These are phyloP conservation scores for Baccha elongata DNA, from an alignment of 2,888 invertebrate genomes.

Conservation along the genomic window DNA sequence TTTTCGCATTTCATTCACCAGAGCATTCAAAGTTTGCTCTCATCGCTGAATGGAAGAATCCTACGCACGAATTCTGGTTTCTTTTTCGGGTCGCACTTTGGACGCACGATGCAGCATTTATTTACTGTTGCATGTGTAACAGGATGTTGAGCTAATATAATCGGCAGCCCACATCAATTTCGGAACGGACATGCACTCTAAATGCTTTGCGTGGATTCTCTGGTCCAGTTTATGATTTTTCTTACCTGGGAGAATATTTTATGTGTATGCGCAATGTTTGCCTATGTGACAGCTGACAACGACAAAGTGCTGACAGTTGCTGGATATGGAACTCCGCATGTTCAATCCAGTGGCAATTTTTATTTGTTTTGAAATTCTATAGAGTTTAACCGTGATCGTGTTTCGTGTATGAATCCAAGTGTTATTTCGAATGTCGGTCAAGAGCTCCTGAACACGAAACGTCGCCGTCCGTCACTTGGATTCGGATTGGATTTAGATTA, in stretches of 20 bases:
- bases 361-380: slow-evolving; percentile 60
- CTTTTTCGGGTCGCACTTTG: slow-evolving; percentile 27
- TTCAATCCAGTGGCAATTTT: slow-evolving; percentile 12
- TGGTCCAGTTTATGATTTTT: slow-evolving; percentile 55
- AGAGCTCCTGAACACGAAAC: slow-evolving; percentile 63
- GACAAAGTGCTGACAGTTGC: slow-evolving; percentile 34
- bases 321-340: slow-evolving; percentile 18
- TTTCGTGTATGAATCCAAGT: slow-evolving; percentile 32
- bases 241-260: slow-evolving; percentile 25
- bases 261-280: slow-evolving; percentile 11
- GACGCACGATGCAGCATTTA: slow-evolving; percentile 34
- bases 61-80: slow-evolving; percentile 43
- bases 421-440: slow-evolving; percentile 57
- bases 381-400: slow-evolving; percentile 39
- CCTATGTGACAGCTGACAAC: slow-evolving; percentile 43
- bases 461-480: slow-evolving; percentile 35
- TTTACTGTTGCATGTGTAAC: slow-evolving; percentile 43
- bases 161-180: slow-evolving; percentile 45
- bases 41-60: slow-evolving; percentile 27
- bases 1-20: slow-evolving; percentile 49
- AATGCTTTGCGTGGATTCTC: slow-evolving; percentile 12
- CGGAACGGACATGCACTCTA: slow-evolving; percentile 30
- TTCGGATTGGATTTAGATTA: slow-evolving; percentile 10
- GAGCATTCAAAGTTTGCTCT: slow-evolving; percentile 33
- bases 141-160: slow-evolving; percentile 65